These are phyloP conservation scores for Hirtodrosophila trivittata DNA, from an alignment of 2,888 invertebrate species.

Conservation along the genomic window DNA sequence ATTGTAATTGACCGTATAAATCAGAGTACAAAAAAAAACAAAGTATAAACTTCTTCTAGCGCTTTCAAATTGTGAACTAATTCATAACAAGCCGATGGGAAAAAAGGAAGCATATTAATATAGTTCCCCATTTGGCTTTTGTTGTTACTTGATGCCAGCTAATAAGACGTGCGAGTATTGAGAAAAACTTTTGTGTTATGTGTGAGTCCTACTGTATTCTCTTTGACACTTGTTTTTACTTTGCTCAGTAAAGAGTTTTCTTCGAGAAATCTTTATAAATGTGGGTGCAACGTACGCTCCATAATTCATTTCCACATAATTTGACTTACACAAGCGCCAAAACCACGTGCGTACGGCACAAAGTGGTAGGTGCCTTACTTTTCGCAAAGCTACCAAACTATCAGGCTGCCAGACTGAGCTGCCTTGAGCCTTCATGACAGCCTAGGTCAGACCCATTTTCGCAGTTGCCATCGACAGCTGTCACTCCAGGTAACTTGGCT, in stretches of 20 bases:
- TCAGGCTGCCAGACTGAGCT: too few species aligned
- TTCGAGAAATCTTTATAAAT: conserved; percentile 9
- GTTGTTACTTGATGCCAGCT: conserved; percentile 40
- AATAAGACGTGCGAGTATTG: conserved; percentile 28
- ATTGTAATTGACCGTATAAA: too few species aligned
- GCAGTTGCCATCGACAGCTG: conserved; percentile 42
- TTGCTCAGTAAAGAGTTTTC: not conserved
- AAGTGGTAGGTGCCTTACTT: too few species aligned
- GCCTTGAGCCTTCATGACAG: too few species aligned
- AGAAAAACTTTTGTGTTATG: not conserved
- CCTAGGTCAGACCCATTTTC: conserved; percentile 6
- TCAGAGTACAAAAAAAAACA: too few species aligned
- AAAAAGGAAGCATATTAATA: conserved; percentile 46
- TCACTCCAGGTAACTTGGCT: conserved; percentile 46
- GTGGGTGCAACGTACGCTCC: conserved; percentile 40
- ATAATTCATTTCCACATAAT: conserved; percentile 76
- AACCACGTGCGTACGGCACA: not conserved
- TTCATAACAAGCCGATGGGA: conserved; percentile 47
- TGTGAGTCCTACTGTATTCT: conserved; percentile 22
- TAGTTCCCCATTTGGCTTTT: conserved; percentile 39
- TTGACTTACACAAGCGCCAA: conserved; percentile 66
- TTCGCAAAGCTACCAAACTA: too few species aligned
- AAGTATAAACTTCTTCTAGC: too few species aligned
- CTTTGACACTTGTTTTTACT: not conserved
- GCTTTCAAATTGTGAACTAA: conserved; percentile 17